A percentile compares a stretch with the other conserved stretches of the same genome.
phyloP scores from a whole-genome alignment of 2,888 invertebrate genomes.

The Pyrrhosoma nymphula region DNA sequence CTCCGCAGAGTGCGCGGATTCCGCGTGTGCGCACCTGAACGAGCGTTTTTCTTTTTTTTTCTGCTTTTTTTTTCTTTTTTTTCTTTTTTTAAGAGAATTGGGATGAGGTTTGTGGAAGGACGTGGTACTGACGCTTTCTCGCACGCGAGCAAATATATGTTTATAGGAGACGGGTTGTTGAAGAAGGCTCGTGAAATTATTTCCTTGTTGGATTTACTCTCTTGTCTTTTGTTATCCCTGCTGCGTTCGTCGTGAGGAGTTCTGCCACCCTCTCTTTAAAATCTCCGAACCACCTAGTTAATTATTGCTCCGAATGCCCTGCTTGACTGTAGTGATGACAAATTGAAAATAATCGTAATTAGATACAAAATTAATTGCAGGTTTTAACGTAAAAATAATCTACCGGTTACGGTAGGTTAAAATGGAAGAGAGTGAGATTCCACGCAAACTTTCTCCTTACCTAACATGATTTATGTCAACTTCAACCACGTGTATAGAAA shows the following conservation, averaged over 20 bases:
- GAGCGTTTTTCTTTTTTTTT: neutral
- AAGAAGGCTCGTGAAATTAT: neutral
- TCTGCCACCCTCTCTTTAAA: too few species aligned
- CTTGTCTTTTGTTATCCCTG: neutral
- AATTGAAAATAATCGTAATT: too few species aligned
- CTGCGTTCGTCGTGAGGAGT: neutral
- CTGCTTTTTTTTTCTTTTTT: neutral
- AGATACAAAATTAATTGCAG: too few species aligned
- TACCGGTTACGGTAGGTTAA: too few species aligned
- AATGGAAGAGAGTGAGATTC: too few species aligned
- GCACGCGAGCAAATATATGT: neutral
- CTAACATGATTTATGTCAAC: too few species aligned
- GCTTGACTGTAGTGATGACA: too few species aligned
- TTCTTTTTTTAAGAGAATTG: neutral
- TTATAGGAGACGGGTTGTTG: neutral
- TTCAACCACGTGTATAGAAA: too few species aligned
- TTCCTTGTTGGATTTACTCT: neutral
- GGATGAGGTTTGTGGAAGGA: neutral
- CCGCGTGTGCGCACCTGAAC: neutral
- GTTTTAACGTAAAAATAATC: too few species aligned
- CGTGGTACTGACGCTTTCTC: neutral
- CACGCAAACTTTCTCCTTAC: too few species aligned
- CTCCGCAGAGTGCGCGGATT: neutral
- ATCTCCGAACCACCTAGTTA: too few species aligned
- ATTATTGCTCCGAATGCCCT: too few species aligned